Percentiles rank a stretch among this genome's conserved stretches.
Conservation (phyloP, 2,888 invertebrate genomes). For the Fabriciana adippe region DNA sequence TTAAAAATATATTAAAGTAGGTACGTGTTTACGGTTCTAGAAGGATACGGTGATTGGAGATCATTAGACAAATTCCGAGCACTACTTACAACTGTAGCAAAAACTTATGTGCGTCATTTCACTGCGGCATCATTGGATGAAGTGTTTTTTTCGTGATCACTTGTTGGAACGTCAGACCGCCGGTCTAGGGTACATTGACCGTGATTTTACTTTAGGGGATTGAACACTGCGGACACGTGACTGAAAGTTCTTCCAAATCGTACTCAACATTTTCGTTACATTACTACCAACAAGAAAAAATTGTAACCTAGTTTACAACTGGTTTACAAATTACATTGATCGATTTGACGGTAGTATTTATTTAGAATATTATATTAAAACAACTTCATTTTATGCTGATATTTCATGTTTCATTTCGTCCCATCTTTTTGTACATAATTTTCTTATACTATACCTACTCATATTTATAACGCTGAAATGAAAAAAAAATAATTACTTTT, state of each 20-base stretch:
- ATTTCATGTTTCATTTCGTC: not conserved
- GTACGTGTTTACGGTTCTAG: slow-evolving; percentile 11
- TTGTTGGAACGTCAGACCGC: slow-evolving; percentile 67
- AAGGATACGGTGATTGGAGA: slow-evolving; percentile 23
- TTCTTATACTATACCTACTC: too few species aligned
- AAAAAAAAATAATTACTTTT: too few species aligned
- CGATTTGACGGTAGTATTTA: slow-evolving; percentile 13
- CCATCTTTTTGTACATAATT: too few species aligned
- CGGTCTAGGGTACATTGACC: slow-evolving; percentile 68
- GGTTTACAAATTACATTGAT: slow-evolving; percentile 16
- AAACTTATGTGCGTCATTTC: slow-evolving; percentile 71
- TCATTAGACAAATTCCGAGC: slow-evolving; percentile 61
- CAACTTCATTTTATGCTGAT: not conserved
- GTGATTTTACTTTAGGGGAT: slow-evolving; percentile 67
- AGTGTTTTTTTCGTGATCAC: slow-evolving; percentile 63
- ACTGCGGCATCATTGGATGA: slow-evolving; percentile 55
- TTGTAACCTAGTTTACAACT: slow-evolving; percentile 21
- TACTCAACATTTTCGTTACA: slow-evolving; percentile 18
- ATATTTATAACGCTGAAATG: too few species aligned
- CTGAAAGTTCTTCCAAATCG: slow-evolving; percentile 23
- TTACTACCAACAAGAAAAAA: slow-evolving; percentile 11
- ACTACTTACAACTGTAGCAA: slow-evolving; percentile 58
- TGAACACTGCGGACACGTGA: slow-evolving; percentile 46
- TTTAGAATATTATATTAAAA: not conserved
- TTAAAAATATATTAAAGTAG: slow-evolving; percentile 8